A percentile compares a stretch with the other conserved stretches of the same genome.
Conservation (phyloP, 92 coral and sea anemone genomes). For the Umimayanthus chanpuru region DNA sequence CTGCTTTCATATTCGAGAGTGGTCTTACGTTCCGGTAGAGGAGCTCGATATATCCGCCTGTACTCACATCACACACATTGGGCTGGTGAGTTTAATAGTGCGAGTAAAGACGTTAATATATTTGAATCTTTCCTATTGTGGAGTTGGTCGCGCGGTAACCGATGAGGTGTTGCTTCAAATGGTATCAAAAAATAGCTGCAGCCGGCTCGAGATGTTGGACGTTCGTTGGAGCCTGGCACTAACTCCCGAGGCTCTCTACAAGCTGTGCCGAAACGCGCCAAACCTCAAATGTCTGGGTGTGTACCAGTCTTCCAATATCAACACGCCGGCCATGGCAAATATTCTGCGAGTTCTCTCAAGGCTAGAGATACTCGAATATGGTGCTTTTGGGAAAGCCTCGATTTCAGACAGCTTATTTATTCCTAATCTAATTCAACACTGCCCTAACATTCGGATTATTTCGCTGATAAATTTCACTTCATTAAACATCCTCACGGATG, state of each 20-base stretch:
- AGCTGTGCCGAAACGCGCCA: constrained; percentile 79
- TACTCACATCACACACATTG: constrained; percentile 88
- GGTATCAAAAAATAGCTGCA: constrained; percentile 82
- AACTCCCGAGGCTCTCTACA: constrained; percentile 90
- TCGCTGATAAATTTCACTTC: constrained; percentile 95
- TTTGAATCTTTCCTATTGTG: constrained; percentile 95
- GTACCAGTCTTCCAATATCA: constrained; percentile 94
- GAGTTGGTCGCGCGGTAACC: constrained; percentile 98
- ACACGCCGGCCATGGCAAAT: constrained; percentile 95
- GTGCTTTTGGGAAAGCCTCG: constrained; percentile 98
- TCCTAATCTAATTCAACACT: constrained; percentile 87
- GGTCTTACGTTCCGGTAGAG: constrained; percentile 87
- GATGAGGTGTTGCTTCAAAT: constrained; percentile 92
- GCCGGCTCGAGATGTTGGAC: constrained; percentile 89
- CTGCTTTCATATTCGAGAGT: constrained; percentile 81
- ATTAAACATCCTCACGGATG: constrained; percentile 80
- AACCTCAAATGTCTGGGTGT: constrained; percentile 90
- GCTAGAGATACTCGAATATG: constrained; percentile 91
- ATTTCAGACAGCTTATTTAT: constrained; percentile 94
- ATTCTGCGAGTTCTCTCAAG: constrained; percentile 82
- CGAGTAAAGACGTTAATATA: constrained; percentile 78
- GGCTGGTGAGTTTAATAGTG: constrained; percentile 84
- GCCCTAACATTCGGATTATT: constrained; percentile 75
- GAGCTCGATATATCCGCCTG: constrained; percentile 98
- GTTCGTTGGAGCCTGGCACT: constrained; percentile 96